Evolutionary conservation across 2,113 vertebrate genomes (phyloP), one percentile per base, ranked within the genome.

Genomic region (Forbesichthys papilliferus): DNA sequence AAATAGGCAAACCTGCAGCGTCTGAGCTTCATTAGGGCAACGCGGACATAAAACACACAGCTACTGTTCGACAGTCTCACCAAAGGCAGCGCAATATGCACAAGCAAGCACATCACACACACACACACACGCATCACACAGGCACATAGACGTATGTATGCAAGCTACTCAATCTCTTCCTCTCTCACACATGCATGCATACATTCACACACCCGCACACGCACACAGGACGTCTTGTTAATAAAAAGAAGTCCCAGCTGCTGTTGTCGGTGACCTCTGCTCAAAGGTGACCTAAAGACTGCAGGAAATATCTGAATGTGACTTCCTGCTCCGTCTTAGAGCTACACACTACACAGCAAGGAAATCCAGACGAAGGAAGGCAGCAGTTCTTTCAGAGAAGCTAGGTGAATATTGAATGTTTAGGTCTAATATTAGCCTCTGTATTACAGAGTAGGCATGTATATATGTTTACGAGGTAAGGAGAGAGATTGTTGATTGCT

Each of bases 251-350:
- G 49, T 7, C 34, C 16, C 49, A 14, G 78, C 73, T 79, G 60
- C 54, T 72, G 74, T 68, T 84, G 76, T 63, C 82, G 76, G 46
- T 0, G 42, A 77, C 69, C 80, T 46, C 73, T 84, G 52, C 61
- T 54, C 63, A 68, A 64, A 51, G 72, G 66, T 54, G 75, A 79
- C 81, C 79, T 58, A 59, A 81, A 74, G 68, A 67, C 86, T 73
- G 70, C 83, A 90, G 91, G 89, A 90, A 91, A 87, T 78, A 77
- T 69, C 82, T 90, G 66, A 1, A 14, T 56, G 70, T 53, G 64
- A 82, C 83, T 87, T 88, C 85, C 84, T 83, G 83, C 27, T 10
- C 71, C 62, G 74, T 61, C 80, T 76, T 73, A 74, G 64, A 61
- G 63, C 71, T 83, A 61, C 74, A 74, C 69, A 70, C 52, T 74